Evolutionary conservation across 2,888 invertebrate genomes (phyloP).

Genomic region (Xylota sylvarum): DNA sequence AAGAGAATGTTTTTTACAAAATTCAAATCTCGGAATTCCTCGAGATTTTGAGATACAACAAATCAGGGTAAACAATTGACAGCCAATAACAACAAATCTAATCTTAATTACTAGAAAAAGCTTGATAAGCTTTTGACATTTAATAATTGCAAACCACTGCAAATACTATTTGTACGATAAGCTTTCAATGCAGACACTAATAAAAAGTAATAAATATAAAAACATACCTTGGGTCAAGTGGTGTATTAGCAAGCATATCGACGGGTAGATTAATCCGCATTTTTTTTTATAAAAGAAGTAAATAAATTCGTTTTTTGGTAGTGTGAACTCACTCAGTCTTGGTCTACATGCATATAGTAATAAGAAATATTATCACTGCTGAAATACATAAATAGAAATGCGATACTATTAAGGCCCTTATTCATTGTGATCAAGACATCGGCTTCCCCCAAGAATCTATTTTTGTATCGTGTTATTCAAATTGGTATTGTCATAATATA

Average conservation of each 20-base stretch:
- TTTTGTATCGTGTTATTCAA: conserved; percentile 12
- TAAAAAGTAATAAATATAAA: conserved; percentile 2
- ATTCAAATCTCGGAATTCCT: neutral
- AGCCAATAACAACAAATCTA: neutral
- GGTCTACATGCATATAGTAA: neutral
- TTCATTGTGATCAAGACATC: conserved; percentile 9
- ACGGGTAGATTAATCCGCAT: conserved; percentile 80
- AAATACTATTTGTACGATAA: neutral
- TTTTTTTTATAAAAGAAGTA: conserved; percentile 58
- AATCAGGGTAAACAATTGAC: conserved; percentile 5
- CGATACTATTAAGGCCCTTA: neutral
- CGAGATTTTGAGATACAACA: neutral
- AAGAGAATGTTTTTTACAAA: neutral
- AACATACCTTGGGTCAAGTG: conserved; percentile 82
- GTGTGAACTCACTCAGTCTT: conserved; percentile 4
- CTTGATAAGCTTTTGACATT: conserved; percentile 26
- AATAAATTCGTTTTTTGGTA: neutral
- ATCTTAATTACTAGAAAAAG: conserved; percentile 7
- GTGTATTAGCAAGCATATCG: conserved; percentile 80
- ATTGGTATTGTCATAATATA: neutral
- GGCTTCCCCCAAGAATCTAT: conserved; percentile 40
- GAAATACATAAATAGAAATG: neutral
- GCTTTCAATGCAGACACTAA: neutral
- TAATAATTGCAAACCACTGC: conserved; percentile 14
- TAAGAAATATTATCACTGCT: conserved; percentile 23